Base-by-base conservation (phyloP, 1,140 invertebrate species). In the Brachionus asplanchnoidis region DNA sequence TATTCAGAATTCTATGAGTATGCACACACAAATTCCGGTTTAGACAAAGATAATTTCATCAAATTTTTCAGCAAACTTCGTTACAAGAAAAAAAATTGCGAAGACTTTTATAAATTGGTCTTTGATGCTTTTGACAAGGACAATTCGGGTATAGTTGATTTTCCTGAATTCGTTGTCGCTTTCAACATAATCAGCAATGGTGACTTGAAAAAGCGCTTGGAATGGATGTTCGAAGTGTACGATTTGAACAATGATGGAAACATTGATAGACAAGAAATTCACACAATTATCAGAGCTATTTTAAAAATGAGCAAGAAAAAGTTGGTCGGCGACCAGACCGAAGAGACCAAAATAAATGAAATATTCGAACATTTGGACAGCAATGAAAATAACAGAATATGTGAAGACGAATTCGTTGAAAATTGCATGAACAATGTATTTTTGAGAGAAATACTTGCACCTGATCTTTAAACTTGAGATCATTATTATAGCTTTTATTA, bases 351-450 rank as follows among this genome's bases (percentile, higher is more conserved):
- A 4, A 85, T 82, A 9, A 42, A 85, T 66, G 50, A 66, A 14
- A 40, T 85, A 4, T 70, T 85, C 36, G 56, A 66, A 20, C 46
- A 65, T 50, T 32, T 85, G 23, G 84, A 85, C 36, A 28, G 32
- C 6, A 80, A 79, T 85, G 56, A 79, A 9, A 73, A 85, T 53
- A 12, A 70, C 9, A 44, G 36, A 40, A 70, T 85, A 9, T 32
- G 53, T 12, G 32, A 73, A 50, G 73, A 85, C 32, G 84, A 85
- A 50, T 85, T 85, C 28, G 32, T 85, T 26, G 12, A 85, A 42
- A 82, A 68, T 46, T 82, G 79, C 17, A 65, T 36, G 32, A 68
- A 82, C 32, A 82, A 82, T 46, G 36, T 82, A 3, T 82, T 82
- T 53, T 7, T 82, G 5, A 42, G 79, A 23, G 65, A 82, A 11